Evolutionary conservation across 2,888 invertebrate species (phyloP).

Genomic region (Alviniconcha strummeri): DNA sequence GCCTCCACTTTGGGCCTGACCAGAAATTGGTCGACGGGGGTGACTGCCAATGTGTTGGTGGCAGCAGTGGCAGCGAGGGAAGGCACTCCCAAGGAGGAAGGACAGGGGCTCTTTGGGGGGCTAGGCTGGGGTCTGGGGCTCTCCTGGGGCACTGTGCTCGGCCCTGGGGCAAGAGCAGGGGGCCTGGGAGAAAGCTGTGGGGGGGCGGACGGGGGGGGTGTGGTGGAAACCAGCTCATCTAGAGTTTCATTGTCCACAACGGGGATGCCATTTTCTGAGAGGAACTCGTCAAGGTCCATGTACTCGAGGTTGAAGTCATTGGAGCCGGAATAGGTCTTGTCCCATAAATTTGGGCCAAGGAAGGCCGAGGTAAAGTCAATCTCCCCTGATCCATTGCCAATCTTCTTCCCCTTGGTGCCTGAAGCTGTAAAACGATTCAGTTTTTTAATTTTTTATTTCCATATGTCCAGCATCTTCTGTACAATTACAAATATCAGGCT

Average conservation of each 20-base stretch:
- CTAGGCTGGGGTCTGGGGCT: conserved; percentile 22
- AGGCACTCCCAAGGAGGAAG: neutral
- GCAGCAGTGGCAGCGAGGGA: neutral
- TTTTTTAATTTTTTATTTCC: no score
- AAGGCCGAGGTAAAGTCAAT: conserved; percentile 82
- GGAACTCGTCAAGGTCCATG: conserved; percentile 97
- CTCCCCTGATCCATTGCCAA: conserved; percentile 6
- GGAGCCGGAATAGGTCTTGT: conserved; percentile 85
- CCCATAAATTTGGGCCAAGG: conserved; percentile 96
- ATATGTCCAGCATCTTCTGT: no score
- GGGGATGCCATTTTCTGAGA: conserved; percentile 85
- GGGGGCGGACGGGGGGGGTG: conserved; percentile 2
- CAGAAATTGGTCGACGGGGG: neutral
- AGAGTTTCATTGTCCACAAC: conserved; percentile 26
- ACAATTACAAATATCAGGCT: no score
- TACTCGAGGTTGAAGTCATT: conserved; percentile 86
- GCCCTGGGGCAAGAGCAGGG: no score
- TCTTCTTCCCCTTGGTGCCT: conserved; percentile 19
- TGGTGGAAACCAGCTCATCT: neutral
- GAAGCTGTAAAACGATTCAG: neutral
- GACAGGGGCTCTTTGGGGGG: neutral
- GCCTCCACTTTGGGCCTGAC: conserved; percentile 18
- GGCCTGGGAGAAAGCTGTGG: neutral
- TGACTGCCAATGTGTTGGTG: neutral
- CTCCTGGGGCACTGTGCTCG: no score